These are phyloP conservation scores for Gryllus longicercus DNA, from an alignment of 2,888 invertebrate species.

Conservation along the genomic window DNA sequence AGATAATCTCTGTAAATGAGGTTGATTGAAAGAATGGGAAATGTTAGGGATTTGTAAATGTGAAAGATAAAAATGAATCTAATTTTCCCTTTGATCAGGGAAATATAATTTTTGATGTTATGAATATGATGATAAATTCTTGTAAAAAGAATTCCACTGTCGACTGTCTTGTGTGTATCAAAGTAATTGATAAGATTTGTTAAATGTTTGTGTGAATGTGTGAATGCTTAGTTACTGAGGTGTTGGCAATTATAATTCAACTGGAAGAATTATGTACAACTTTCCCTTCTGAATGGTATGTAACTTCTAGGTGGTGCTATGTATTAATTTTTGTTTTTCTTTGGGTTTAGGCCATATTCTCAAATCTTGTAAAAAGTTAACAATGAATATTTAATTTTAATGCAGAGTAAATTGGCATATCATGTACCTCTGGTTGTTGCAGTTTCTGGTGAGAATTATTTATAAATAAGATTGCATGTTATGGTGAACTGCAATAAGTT, in stretches of 20 bases:
- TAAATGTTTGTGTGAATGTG: not conserved
- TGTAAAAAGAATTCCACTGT: too few species aligned
- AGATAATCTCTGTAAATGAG: not conserved
- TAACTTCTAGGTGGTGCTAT: not conserved
- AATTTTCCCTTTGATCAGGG: not conserved
- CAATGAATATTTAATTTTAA: too few species aligned
- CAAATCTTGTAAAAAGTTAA: not conserved
- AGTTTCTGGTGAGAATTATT: too few species aligned
- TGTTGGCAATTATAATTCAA: not conserved
- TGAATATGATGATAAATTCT: not conserved
- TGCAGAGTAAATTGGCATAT: constrained; percentile 1
- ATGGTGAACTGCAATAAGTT: too few species aligned
- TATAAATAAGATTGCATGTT: too few species aligned
- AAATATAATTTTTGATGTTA: not conserved
- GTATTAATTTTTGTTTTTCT: not conserved
- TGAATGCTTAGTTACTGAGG: not conserved
- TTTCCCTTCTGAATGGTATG: not conserved
- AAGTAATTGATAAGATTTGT: not conserved
- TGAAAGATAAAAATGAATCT: not conserved
- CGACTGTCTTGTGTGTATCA: too few species aligned
- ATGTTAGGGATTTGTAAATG: not conserved
- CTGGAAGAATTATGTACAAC: not conserved
- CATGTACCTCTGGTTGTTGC: not conserved
- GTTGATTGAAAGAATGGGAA: not conserved
- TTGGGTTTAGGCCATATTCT: not conserved